Conservation (phyloP, 2,113 vertebrate species). For the Cranoglanis bouderius region DNA sequence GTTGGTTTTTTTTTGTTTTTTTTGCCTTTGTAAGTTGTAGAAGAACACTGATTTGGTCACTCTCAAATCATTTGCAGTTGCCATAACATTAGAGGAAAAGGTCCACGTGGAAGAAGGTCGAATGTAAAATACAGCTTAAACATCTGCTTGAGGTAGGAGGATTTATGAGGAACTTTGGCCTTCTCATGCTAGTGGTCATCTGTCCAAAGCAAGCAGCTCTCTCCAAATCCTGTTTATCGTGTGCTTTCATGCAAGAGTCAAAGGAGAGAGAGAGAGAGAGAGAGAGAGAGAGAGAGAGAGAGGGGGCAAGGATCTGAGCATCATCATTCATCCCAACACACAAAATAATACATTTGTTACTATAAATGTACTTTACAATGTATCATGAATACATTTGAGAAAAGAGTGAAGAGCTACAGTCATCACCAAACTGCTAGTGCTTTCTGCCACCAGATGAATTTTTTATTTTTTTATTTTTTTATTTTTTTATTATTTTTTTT, state of each 20-base stretch:
- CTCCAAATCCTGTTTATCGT: slow-evolving; percentile 51
- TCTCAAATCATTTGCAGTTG: slow-evolving; percentile 17
- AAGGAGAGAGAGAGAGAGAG: background rate
- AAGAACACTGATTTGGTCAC: slow-evolving; percentile 19
- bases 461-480: no score
- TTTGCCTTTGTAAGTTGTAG: slow-evolving; percentile 1
- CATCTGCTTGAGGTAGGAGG: slow-evolving; percentile 40
- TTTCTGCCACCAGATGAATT: background rate
- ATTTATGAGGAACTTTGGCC: slow-evolving; percentile 43
- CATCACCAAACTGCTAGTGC: background rate
- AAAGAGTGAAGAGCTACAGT: background rate
- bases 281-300: slow-evolving; percentile 33
- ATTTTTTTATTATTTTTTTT: no score
- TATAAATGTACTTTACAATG: slow-evolving; percentile 15
- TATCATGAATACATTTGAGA: background rate
- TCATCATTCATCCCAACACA: slow-evolving; percentile 39
- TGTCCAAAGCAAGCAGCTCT: slow-evolving; percentile 54
- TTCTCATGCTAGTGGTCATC: slow-evolving; percentile 37
- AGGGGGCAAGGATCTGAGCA: slow-evolving; percentile 12
- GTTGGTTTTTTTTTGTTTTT: background rate
- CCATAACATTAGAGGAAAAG: slow-evolving; percentile 8
- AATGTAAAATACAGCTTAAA: slow-evolving; percentile 34
- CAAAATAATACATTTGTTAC: slow-evolving; percentile 17
- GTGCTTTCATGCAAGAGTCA: slow-evolving; percentile 41
- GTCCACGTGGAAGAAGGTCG: slow-evolving; percentile 15